Percentiles rank a stretch among this genome's conserved stretches.
Conservation (phyloP, 2,797 vertebrate genomes). For the Brachyrhaphis roseni region DNA sequence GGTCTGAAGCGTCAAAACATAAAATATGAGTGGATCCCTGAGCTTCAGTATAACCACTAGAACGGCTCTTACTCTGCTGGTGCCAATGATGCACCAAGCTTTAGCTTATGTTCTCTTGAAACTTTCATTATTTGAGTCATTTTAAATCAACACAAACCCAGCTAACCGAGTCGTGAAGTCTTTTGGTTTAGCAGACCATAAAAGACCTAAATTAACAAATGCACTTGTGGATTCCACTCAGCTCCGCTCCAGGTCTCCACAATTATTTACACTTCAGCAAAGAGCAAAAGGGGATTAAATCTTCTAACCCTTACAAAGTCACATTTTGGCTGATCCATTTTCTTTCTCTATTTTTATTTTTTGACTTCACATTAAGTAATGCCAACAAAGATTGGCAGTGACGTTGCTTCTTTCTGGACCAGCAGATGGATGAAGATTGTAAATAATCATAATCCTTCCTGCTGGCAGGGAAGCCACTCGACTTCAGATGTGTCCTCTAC, state of each 20-base stretch:
- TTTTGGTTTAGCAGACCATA: constrained; percentile 46
- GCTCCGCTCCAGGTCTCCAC: constrained; percentile 42
- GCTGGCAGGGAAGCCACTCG: constrained; percentile 9
- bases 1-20: neutral
- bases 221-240: constrained; percentile 36
- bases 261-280: constrained; percentile 64
- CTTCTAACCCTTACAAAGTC: constrained; percentile 57
- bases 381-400: constrained; percentile 44
- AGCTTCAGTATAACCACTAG: neutral
- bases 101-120: constrained; percentile 27
- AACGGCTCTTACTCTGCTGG: constrained; percentile 2
- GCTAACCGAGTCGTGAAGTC: constrained; percentile 27
- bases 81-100: constrained; percentile 12
- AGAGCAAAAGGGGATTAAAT: constrained; percentile 46
- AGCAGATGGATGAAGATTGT: constrained; percentile 29
- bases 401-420: constrained; percentile 28
- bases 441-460: constrained; percentile 42
- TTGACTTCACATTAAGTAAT: constrained; percentile 10
- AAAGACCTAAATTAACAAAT: constrained; percentile 42
- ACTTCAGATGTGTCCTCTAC: constrained; percentile 24
- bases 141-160: constrained; percentile 33
- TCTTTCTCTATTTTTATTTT: neutral
- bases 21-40: neutral
- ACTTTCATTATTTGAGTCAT: constrained; percentile 41
- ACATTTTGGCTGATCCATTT: constrained; percentile 51